Base-by-base conservation (phyloP, 2,797 vertebrate species). In the Gadopsis bispinosus region DNA sequence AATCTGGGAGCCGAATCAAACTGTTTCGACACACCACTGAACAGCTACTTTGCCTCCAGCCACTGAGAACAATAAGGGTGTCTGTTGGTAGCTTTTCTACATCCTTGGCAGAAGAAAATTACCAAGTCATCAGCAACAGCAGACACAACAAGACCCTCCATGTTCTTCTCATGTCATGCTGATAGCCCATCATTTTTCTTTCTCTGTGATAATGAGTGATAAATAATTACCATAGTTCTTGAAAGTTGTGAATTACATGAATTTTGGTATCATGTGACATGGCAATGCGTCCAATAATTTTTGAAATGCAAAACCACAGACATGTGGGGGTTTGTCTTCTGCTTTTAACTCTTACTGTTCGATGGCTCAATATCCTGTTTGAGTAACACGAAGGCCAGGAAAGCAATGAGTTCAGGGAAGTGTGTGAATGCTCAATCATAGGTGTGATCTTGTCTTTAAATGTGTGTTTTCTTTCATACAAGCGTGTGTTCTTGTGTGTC, bases 321-420 rank as follows among this genome's bases (percentile, higher is more conserved):
- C 80, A 29, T 17, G 75, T 77, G 53, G 76, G 83, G 79, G 64
- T 83, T 88, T 65, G 54, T 65, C 50, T 45, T 53, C 45, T 58
- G 45, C 85, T 90, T 92, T 89, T 41, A 81, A 88, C 80, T 87
- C 73, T 77, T n/a, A 53, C 45, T 37, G 50, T 77, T 77, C 14
- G 22, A 75, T 75, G 61, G 75, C 78, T 87, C 73, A 82, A 81
- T 83, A 72, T 90, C 81, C 77, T 65, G 47, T 77, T 53, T 45
- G 48, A 68, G 56, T 0, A 1, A 77, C 19, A 45, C 19, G 39
- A 26, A 13, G 55, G 13, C 14, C 22, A 7, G 41, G 26, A 61
- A 54, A 41, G 39, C 4, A 35, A 2, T 9, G 37, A 22, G 59
- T 61, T 54, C 19, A 19, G 22, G 22, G 33, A 4, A 3, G 54